Conservation (phyloP, 2,113 vertebrate species). For the Phodopus roborovskii region DNA sequence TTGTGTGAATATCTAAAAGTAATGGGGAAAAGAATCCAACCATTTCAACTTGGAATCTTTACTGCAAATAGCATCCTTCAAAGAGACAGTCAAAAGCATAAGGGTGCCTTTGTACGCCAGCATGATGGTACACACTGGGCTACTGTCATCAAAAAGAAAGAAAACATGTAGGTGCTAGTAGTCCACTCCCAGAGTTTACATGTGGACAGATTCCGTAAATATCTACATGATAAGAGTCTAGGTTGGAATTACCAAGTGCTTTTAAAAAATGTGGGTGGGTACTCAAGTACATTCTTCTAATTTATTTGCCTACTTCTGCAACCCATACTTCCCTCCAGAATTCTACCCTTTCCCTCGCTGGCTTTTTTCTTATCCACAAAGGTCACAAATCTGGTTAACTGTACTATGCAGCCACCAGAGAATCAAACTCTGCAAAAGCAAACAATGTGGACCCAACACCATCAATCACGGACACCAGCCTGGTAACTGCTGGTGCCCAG, state of each 20-base stretch:
- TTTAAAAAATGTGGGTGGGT: conserved; percentile 62
- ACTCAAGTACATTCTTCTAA: conserved; percentile 65
- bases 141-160: not conserved
- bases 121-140: not conserved
- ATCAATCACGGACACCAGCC: not conserved
- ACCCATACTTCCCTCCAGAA: not conserved
- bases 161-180: not conserved
- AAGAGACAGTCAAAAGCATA: conserved; percentile 11
- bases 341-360: not conserved
- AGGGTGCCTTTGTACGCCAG: not conserved
- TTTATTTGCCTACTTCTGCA: conserved; percentile 52
- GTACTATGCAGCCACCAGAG: not conserved
- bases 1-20: not conserved
- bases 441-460: not conserved
- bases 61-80: conserved; percentile 32
- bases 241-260: conserved; percentile 44
- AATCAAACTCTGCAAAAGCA: conserved; percentile 10
- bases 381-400: not conserved
- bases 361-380: not conserved
- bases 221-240: conserved; percentile 11
- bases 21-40: not conserved
- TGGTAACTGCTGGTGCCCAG: not conserved
- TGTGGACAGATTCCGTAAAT: conserved; percentile 66
- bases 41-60: not conserved
- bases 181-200: not conserved